A percentile compares a stretch with the other conserved stretches of the same genome.
Evolutionary conservation across 2,888 invertebrate species (phyloP).

Genomic region (Eristalinus aeneus): DNA sequence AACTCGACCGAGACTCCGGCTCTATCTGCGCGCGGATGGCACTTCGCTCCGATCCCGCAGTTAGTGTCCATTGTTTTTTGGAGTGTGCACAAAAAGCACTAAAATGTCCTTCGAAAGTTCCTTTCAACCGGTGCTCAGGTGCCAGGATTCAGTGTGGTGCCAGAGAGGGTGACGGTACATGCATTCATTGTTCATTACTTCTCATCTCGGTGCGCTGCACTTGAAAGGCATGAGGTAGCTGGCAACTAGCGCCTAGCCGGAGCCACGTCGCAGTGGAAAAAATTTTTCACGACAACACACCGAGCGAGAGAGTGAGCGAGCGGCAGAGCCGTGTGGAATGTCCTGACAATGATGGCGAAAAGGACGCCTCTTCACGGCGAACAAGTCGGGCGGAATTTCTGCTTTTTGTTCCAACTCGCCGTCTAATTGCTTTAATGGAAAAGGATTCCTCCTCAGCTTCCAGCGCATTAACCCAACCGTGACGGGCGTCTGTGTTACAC

Average conservation of each 20-base stretch:
- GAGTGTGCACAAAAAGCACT: background rate
- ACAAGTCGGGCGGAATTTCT: background rate
- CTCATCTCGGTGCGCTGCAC: background rate
- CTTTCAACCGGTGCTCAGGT: background rate
- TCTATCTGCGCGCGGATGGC: background rate
- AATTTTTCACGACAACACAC: background rate
- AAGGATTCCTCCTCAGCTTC: constrained; percentile 30
- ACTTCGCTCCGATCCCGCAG: background rate
- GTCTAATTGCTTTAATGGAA: constrained; percentile 68
- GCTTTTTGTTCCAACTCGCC: background rate
- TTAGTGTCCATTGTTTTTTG: background rate
- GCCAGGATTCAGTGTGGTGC: background rate
- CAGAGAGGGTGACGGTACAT: background rate
- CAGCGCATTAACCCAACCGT: constrained; percentile 60
- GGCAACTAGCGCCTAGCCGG: background rate
- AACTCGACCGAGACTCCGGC: background rate
- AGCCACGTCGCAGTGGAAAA: background rate
- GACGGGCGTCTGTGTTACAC: constrained; percentile 48
- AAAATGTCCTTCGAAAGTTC: background rate
- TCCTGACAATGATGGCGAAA: background rate
- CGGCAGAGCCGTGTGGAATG: background rate
- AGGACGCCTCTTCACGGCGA: background rate
- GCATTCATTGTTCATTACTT: constrained; percentile 1
- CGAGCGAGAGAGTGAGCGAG: too few species aligned
- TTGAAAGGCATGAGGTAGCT: background rate